These are phyloP conservation scores for Xenopus petersii DNA, from an alignment of 2,797 vertebrate species.

Conservation along the genomic window DNA sequence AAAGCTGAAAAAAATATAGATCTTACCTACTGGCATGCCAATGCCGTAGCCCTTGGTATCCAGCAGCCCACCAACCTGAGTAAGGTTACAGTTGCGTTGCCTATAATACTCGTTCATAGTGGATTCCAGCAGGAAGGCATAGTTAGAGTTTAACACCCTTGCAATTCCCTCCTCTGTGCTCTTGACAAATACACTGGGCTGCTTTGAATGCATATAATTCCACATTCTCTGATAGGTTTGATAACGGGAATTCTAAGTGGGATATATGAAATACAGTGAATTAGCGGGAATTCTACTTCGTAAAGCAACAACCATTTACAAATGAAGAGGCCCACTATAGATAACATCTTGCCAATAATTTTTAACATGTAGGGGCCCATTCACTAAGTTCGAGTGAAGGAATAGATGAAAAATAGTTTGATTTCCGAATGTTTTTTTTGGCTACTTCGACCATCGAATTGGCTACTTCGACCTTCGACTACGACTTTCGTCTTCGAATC, in stretches of 20 bases:
- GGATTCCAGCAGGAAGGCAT: slow-evolving; percentile 95
- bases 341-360: no score
- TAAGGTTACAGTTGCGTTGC: slow-evolving; percentile 95
- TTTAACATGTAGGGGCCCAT: no score
- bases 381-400: no score
- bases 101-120: slow-evolving; percentile 98
- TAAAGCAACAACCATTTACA: no score
- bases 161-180: slow-evolving; percentile 97
- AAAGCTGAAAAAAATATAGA: slow-evolving; percentile 21
- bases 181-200: slow-evolving; percentile 95
- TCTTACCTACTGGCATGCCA: slow-evolving; percentile 95
- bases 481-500: no score
- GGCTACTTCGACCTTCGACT: no score
- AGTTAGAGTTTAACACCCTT: slow-evolving; percentile 92
- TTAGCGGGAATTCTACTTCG: neutral
- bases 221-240: slow-evolving; percentile 98
- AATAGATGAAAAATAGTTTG: no score
- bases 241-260: slow-evolving; percentile 86
- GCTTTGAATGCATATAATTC: slow-evolving; percentile 98
- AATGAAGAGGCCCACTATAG: no score
- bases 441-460: no score
- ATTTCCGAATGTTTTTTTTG: no score
- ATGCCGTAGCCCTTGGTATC: slow-evolving; percentile 99
- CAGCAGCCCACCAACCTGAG: slow-evolving; percentile 94
- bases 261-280: neutral